phyloP scores from a whole-genome alignment of 2,888 invertebrate genomes.

The Ormyrus nitidulus region DNA sequence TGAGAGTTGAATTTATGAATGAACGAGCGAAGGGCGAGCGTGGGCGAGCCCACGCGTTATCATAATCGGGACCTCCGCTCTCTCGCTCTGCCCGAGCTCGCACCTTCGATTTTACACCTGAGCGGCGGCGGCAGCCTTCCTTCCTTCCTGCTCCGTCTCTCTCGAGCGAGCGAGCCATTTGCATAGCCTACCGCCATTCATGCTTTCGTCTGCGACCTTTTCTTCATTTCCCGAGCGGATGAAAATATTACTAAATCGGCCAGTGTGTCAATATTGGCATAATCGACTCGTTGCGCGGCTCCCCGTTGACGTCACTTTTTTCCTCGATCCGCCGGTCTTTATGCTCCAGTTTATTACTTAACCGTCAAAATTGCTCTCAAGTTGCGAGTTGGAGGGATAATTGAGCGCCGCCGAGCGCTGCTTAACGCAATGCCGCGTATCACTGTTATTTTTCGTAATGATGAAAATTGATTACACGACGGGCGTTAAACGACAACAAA shows the following conservation, averaged over 20 bases:
- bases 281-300: neutral
- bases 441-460: neutral
- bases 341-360: neutral
- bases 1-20: slow-evolving; percentile 55
- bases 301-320: neutral
- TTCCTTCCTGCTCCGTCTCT: neutral
- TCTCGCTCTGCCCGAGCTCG: slow-evolving; percentile 31
- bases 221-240: slow-evolving; percentile 1
- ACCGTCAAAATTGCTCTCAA: neutral
- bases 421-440: neutral
- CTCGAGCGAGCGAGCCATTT: neutral
- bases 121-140: slow-evolving; percentile 35
- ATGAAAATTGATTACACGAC: neutral
- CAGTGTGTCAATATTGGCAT: slow-evolving; percentile 43
- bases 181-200: slow-evolving; percentile 23
- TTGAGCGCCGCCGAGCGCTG: no score
- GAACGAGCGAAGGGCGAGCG: slow-evolving; percentile 66
- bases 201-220: slow-evolving; percentile 10
- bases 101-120: slow-evolving; percentile 50
- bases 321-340: neutral
- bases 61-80: slow-evolving; percentile 72
- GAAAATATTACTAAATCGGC: slow-evolving; percentile 40
- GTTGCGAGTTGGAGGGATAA: no score
- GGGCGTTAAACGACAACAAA: neutral
- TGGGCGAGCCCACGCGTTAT: slow-evolving; percentile 72